phyloP scores from a whole-genome alignment of 2,888 invertebrate genomes.

The Osmoderma eremita region DNA sequence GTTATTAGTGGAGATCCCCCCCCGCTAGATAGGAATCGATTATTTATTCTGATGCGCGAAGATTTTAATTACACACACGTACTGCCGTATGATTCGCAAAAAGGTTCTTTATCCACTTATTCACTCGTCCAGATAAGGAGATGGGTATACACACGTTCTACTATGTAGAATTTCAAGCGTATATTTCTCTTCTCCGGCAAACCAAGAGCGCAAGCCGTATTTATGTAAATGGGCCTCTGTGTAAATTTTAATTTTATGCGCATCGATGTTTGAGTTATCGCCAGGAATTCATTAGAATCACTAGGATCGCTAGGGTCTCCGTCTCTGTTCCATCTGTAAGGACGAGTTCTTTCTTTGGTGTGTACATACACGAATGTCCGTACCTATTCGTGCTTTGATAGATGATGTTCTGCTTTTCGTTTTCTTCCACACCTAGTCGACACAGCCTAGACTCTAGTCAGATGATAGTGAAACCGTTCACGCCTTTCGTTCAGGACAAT shows the following conservation, averaged over 20 bases:
- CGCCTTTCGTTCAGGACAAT: too few species aligned
- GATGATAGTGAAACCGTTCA: too few species aligned
- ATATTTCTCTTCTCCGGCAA: neutral
- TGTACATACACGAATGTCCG: too few species aligned
- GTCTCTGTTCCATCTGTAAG: too few species aligned
- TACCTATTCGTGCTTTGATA: too few species aligned
- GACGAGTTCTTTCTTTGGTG: too few species aligned
- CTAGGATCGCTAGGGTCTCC: too few species aligned
- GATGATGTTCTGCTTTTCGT: too few species aligned
- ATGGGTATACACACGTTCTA: neutral
- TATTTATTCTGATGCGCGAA: slow-evolving; percentile 14
- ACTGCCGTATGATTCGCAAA: slow-evolving; percentile 23
- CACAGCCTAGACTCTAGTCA: too few species aligned
- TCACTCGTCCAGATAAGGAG: slow-evolving; percentile 1
- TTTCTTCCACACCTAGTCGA: too few species aligned
- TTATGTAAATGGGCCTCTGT: slow-evolving; percentile 22
- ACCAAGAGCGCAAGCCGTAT: slow-evolving; percentile 3
- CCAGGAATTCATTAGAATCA: slow-evolving; percentile 1
- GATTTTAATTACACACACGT: slow-evolving; percentile 27
- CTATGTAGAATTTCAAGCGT: neutral
- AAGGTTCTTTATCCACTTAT: slow-evolving; percentile 8
- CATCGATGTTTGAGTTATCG: slow-evolving; percentile 7
- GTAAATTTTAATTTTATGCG: slow-evolving; percentile 25
- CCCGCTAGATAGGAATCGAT: slow-evolving; percentile 5
- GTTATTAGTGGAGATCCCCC: too few species aligned